These are phyloP conservation scores for Dasypus novemcinctus DNA, from an alignment of 2,113 vertebrate species.

Conservation along the genomic window DNA sequence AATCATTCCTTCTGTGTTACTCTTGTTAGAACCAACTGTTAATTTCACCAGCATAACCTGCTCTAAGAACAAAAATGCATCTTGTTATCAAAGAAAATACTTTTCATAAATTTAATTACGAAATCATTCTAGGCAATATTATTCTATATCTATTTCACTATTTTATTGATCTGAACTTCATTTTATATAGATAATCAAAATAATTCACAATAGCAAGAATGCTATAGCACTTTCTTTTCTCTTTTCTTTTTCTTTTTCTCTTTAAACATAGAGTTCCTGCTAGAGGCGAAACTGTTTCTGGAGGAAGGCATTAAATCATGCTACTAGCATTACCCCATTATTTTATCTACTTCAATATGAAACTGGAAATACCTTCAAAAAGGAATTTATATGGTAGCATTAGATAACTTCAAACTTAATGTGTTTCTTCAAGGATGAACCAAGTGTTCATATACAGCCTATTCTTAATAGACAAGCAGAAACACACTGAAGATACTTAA, in stretches of 20 bases:
- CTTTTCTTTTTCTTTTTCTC: not conserved
- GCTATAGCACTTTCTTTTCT: not conserved
- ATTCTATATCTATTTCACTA: constrained; percentile 61
- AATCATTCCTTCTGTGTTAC: constrained; percentile 55
- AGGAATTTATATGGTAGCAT: constrained; percentile 71
- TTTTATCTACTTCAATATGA: constrained; percentile 68
- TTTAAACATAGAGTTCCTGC: constrained; percentile 57
- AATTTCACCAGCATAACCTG: constrained; percentile 52
- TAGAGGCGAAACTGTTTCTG: constrained; percentile 50
- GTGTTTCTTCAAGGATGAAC: constrained; percentile 78
- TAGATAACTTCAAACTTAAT: constrained; percentile 77
- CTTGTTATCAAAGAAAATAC: constrained; percentile 66
- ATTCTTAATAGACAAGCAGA: constrained; percentile 60
- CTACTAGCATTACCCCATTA: constrained; percentile 73
- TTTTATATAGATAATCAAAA: constrained; percentile 43
- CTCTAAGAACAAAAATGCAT: constrained; percentile 49
- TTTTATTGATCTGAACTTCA: constrained; percentile 54
- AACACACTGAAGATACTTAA: constrained; percentile 39
- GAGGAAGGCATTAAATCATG: constrained; percentile 75
- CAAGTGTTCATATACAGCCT: constrained; percentile 61
- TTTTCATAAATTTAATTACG: constrained; percentile 71
- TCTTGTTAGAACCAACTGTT: constrained; percentile 54
- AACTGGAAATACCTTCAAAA: constrained; percentile 76
- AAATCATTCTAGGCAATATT: constrained; percentile 48
- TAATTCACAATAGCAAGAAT: constrained; percentile 33